phyloP scores from a whole-genome alignment of 1,140 invertebrate species.

The Neodiprion fabricii region DNA sequence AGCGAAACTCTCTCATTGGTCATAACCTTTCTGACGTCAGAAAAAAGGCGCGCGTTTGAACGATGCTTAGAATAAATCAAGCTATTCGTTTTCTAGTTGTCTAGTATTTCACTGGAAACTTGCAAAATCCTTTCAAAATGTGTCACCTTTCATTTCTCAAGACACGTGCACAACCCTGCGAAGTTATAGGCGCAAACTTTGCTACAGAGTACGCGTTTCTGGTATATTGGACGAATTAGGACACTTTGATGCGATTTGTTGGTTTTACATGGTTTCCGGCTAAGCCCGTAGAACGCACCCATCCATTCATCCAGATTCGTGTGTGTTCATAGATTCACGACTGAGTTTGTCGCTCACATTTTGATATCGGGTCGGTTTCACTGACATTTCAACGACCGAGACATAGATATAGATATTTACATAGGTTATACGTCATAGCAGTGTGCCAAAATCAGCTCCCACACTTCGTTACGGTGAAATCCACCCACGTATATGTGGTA shows the following conservation, averaged over 20 bases:
- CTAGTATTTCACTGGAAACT: too few relatives aligned
- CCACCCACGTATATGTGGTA: not conserved
- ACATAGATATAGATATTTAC: not conserved
- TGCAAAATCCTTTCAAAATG: too few relatives aligned
- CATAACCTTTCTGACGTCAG: too few relatives aligned
- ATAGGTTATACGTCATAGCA: not conserved
- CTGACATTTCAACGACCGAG: not conserved
- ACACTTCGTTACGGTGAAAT: not conserved
- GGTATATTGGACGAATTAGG: not conserved
- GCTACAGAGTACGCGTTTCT: too few relatives aligned
- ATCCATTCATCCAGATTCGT: not conserved
- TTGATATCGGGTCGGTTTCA: not conserved
- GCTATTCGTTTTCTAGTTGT: too few relatives aligned
- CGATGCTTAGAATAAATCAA: too few relatives aligned
- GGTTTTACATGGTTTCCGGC: constrained; percentile 3
- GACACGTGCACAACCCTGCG: not conserved
- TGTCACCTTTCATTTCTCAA: too few relatives aligned
- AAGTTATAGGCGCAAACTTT: not conserved
- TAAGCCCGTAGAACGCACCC: not conserved
- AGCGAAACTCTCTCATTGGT: too few relatives aligned
- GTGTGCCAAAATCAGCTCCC: not conserved
- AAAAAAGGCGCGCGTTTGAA: too few relatives aligned
- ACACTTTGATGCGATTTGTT: constrained; percentile 1
- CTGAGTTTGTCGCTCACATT: not conserved
- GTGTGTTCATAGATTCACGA: too few relatives aligned